These are phyloP conservation scores for Procambarus clarkii DNA, from an alignment of 1,140 invertebrate species.

Conservation along the genomic window DNA sequence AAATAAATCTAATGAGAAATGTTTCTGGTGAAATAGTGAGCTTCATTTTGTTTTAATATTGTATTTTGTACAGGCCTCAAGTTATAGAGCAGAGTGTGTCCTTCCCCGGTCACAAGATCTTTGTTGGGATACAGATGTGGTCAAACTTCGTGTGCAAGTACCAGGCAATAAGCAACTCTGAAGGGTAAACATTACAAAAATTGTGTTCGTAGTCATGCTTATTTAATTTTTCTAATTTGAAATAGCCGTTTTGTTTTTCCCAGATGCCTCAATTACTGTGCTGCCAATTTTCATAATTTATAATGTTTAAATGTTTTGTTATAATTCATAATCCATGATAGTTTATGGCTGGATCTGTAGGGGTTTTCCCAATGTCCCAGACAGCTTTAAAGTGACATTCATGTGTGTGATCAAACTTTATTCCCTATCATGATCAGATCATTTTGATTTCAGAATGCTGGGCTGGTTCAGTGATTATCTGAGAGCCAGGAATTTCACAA, in stretches of 20 bases:
- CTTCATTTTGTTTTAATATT: neutral
- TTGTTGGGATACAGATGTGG: conserved; percentile 61
- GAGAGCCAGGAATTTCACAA: conserved; percentile 75
- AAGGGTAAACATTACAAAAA: conserved; percentile 31
- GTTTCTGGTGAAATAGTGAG: too few species aligned
- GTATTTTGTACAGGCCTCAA: conserved; percentile 35
- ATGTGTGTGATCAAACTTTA: neutral
- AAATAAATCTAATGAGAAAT: too few species aligned
- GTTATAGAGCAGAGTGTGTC: conserved; percentile 43
- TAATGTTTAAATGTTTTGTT: neutral
- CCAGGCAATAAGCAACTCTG: conserved; percentile 60
- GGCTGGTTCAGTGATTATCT: conserved; percentile 76
- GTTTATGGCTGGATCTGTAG: neutral
- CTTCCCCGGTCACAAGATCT: conserved; percentile 53
- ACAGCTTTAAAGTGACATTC: too few species aligned
- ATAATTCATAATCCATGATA: neutral
- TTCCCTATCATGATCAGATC: neutral
- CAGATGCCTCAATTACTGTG: neutral
- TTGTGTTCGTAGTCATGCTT: neutral
- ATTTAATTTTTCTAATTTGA: neutral
- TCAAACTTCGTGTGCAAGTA: conserved; percentile 62
- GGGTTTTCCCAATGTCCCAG: too few species aligned
- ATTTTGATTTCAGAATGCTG: conserved; percentile 72
- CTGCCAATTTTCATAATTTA: neutral
- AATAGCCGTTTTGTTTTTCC: neutral